Percentiles rank a stretch among this genome's conserved stretches.
Evolutionary conservation across 2,797 vertebrate species (phyloP).

Genomic region (Enteromius unitaeniatus): DNA sequence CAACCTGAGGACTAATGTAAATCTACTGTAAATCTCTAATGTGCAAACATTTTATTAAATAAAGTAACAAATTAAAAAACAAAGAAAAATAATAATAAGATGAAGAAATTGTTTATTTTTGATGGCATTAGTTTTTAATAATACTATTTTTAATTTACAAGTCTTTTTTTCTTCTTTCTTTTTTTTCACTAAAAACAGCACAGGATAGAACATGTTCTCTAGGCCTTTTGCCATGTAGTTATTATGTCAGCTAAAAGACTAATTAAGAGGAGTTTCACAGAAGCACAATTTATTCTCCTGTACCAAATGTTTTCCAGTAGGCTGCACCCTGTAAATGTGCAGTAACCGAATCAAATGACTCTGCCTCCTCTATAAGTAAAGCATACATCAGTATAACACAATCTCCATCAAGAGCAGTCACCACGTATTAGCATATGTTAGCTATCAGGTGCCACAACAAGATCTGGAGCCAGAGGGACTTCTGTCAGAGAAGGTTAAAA

Average conservation of each 20-base stretch:
- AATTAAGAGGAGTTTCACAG: constrained; percentile 67
- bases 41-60: constrained; percentile 5
- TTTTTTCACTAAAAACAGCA: background rate
- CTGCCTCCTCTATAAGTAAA: constrained; percentile 18
- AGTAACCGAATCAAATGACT: constrained; percentile 17
- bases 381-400: constrained; percentile 50
- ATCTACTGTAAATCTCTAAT: background rate
- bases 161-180: background rate
- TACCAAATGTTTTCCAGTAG: constrained; percentile 65
- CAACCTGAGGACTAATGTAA: constrained; percentile 2
- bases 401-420: constrained; percentile 49
- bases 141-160: background rate
- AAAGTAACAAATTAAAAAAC: background rate
- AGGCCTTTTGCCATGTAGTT: constrained; percentile 65
- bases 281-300: constrained; percentile 64
- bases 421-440: constrained; percentile 63
- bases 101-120: background rate
- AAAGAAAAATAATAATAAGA: background rate
- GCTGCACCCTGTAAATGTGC: constrained; percentile 14
- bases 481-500: constrained; percentile 57
- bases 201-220: background rate
- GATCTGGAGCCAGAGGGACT: constrained; percentile 49
- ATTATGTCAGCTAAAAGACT: constrained; percentile 67
- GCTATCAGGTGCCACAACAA: constrained; percentile 64
- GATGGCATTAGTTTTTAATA: background rate